Conservation (phyloP, 1,140 invertebrate species). For the Ladona fulva region DNA sequence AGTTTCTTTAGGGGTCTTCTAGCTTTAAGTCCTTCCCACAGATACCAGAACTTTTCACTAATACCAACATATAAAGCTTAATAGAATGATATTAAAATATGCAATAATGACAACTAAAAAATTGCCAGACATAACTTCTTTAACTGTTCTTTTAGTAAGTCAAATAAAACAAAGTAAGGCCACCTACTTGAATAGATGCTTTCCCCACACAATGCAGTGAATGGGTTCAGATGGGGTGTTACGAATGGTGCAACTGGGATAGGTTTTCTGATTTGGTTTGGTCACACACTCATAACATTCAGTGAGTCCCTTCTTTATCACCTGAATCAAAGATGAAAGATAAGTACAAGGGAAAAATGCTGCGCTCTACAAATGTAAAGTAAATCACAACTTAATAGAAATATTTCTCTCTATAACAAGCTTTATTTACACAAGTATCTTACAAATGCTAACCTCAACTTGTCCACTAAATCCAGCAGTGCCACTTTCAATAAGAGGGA, state of each 20-base stretch:
- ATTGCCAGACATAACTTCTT: too few species aligned
- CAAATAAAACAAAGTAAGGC: too few species aligned
- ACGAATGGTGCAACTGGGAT: slow-evolving; percentile 95
- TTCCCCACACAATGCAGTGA: slow-evolving; percentile 99
- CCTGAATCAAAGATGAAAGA: slow-evolving; percentile 40
- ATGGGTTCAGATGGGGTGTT: slow-evolving; percentile 99
- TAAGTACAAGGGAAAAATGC: not conserved
- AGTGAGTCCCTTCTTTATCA: slow-evolving; percentile 79
- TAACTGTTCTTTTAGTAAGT: too few species aligned
- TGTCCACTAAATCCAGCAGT: slow-evolving; percentile 94
- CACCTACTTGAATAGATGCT: slow-evolving; percentile 93
- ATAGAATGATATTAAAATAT: too few species aligned
- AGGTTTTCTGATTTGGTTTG: slow-evolving; percentile 84
- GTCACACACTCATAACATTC: slow-evolving; percentile 97
- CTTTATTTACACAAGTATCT: not conserved
- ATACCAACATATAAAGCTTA: too few species aligned
- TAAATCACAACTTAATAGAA: too few species aligned
- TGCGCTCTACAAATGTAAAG: too few species aligned
- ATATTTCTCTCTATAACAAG: too few species aligned
- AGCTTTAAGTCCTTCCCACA: too few species aligned
- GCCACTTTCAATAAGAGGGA: slow-evolving; percentile 93
- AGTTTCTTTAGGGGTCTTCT: too few species aligned
- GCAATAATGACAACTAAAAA: too few species aligned
- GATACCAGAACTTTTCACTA: too few species aligned
- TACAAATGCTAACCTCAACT: slow-evolving; percentile 43